phyloP scores from a whole-genome alignment of 2,113 vertebrate species.

The Thymallus thymallus region DNA sequence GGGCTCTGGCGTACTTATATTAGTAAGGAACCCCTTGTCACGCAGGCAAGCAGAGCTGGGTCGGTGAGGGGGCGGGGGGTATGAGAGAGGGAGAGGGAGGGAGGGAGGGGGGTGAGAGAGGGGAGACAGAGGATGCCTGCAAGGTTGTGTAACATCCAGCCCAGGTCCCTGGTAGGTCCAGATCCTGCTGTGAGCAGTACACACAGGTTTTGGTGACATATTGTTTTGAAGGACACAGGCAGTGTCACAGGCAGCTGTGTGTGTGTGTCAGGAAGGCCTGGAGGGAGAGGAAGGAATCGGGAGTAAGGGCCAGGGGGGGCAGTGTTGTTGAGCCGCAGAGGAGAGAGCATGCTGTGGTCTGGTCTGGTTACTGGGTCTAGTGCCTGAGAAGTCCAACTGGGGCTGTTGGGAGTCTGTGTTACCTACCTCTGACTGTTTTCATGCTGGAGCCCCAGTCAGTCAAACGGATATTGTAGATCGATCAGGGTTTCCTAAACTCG shows the following conservation, averaged over 20 bases:
- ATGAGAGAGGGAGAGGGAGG: constrained; percentile 4
- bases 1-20: constrained; percentile 22
- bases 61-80: constrained; percentile 17
- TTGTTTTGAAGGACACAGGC: not conserved
- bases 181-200: constrained; percentile 29
- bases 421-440: not conserved
- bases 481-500: no score
- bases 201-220: constrained; percentile 1
- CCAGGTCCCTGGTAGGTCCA: constrained; percentile 30
- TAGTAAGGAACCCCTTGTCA: constrained; percentile 53
- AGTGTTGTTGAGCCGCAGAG: not conserved
- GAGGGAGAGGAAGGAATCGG: not conserved
- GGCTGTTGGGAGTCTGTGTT: not conserved
- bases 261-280: not conserved
- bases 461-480: not conserved
- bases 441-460: not conserved
- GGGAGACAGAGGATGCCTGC: constrained; percentile 33
- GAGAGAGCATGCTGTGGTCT: not conserved
- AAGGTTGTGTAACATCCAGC: constrained; percentile 49
- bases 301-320: no score
- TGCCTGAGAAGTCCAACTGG: no score
- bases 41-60: constrained; percentile 38
- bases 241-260: not conserved
- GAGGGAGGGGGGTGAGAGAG: not conserved
- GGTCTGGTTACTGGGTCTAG: not conserved